Conservation (phyloP, 2,797 vertebrate species). For the Arctocebus calabarensis region DNA sequence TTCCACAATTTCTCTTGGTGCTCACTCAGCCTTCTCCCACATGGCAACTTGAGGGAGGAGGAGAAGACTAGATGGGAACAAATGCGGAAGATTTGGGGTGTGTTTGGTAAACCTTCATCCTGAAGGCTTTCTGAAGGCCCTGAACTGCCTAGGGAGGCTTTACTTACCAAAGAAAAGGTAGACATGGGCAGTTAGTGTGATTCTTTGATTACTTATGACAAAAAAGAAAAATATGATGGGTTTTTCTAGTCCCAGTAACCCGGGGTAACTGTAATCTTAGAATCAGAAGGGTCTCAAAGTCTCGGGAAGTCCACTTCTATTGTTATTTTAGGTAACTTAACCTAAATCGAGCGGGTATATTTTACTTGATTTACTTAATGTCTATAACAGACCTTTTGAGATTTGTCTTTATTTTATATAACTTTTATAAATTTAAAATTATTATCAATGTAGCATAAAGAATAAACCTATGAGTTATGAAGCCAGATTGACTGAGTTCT, state of each 20-base stretch:
- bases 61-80: not conserved
- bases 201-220: not conserved
- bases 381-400: not conserved
- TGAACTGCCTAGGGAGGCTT: not conserved
- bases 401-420: slow-evolving; percentile 40
- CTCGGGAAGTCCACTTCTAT: not conserved
- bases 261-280: not conserved
- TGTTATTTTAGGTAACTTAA: not conserved
- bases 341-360: not conserved
- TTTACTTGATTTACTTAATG: not conserved
- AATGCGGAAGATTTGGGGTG: not conserved
- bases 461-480: not conserved
- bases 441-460: not conserved
- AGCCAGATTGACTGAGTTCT: not conserved
- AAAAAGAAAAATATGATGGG: not conserved
- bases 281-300: not conserved
- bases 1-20: not conserved
- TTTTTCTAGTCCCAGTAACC: not conserved
- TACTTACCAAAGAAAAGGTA: not conserved
- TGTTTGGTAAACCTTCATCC: not conserved
- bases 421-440: not conserved
- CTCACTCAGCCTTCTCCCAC: not conserved
- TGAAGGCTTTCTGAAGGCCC: not conserved
- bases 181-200: not conserved
- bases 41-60: not conserved